Evolutionary conservation across 2,797 vertebrate genomes (phyloP).

Genomic region (Pangasius krempfi): DNA sequence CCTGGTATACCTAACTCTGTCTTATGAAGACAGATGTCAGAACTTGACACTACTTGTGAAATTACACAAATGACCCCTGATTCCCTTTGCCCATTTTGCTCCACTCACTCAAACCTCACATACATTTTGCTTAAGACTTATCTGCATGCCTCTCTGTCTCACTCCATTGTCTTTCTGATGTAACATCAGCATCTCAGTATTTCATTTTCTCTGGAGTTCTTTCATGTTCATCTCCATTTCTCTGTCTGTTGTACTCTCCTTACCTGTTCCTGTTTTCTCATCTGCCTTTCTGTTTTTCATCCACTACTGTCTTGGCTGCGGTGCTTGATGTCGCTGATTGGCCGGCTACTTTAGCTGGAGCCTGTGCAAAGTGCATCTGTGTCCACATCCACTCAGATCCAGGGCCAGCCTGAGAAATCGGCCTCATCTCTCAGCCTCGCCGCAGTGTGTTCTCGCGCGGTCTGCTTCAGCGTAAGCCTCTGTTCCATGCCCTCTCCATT

Average conservation of each 20-base stretch:
- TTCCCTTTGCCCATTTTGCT: not conserved
- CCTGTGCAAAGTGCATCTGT: constrained; percentile 68
- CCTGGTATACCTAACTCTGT: too few species aligned
- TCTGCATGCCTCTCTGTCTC: constrained; percentile 5
- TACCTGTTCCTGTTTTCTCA: constrained; percentile 37
- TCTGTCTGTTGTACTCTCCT: not conserved
- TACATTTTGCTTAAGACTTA: not conserved
- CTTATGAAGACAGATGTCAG: too few species aligned
- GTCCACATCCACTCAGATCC: constrained; percentile 81
- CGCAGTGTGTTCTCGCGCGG: constrained; percentile 81
- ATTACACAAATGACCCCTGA: not conserved
- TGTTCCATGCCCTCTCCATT: constrained; percentile 55
- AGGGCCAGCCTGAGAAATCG: constrained; percentile 71
- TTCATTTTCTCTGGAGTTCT: not conserved
- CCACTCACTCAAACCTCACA: not conserved
- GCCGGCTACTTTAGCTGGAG: constrained; percentile 78
- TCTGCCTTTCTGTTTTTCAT: constrained; percentile 54
- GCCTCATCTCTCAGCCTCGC: constrained; percentile 76
- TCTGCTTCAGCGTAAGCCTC: constrained; percentile 87
- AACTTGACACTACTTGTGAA: not conserved
- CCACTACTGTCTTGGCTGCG: constrained; percentile 54
- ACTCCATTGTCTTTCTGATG: constrained; percentile 7
- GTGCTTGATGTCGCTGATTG: constrained; percentile 63
- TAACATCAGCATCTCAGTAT: not conserved
- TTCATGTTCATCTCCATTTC: constrained; percentile 2